Evolutionary conservation across 2,113 vertebrate species (phyloP).

Genomic region (Calyptomena viridis): DNA sequence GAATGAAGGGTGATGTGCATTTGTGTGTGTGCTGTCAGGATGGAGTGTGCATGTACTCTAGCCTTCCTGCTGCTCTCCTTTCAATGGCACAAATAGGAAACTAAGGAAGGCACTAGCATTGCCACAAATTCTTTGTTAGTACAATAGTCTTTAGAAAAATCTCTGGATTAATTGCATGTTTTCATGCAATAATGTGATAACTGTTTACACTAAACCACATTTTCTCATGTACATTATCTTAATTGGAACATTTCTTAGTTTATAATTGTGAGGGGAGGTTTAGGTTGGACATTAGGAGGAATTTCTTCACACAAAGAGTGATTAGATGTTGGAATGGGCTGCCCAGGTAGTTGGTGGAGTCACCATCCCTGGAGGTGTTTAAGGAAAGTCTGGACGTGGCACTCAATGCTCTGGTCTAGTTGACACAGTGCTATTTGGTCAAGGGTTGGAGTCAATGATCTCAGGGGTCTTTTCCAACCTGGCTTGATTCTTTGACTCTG

Average conservation of each 20-base stretch:
- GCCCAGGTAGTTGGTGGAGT: not conserved
- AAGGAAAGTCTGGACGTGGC: not conserved
- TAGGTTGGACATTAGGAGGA: not conserved
- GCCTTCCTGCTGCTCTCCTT: not conserved
- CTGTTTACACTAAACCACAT: slow-evolving; percentile 63
- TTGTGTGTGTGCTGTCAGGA: not conserved
- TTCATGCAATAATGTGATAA: slow-evolving; percentile 47
- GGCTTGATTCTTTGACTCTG: not conserved
- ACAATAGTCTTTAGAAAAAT: slow-evolving; percentile 31
- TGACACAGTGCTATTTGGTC: not conserved
- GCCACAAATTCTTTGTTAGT: not conserved
- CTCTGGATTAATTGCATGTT: slow-evolving; percentile 60
- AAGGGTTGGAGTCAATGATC: not conserved
- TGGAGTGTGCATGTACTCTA: fast-evolving
- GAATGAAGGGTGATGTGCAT: not conserved
- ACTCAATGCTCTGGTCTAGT: not conserved
- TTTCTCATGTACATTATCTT: slow-evolving; percentile 59
- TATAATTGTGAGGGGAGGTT: not conserved
- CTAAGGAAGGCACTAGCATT: not conserved
- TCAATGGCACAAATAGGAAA: not conserved
- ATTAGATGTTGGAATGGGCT: not conserved
- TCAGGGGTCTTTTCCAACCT: not conserved
- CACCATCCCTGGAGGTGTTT: not conserved
- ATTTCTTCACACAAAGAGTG: not conserved
- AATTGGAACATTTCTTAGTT: slow-evolving; percentile 64